Evolutionary conservation across 2,888 invertebrate species (phyloP).

Genomic region (Phyllotreta striolata): DNA sequence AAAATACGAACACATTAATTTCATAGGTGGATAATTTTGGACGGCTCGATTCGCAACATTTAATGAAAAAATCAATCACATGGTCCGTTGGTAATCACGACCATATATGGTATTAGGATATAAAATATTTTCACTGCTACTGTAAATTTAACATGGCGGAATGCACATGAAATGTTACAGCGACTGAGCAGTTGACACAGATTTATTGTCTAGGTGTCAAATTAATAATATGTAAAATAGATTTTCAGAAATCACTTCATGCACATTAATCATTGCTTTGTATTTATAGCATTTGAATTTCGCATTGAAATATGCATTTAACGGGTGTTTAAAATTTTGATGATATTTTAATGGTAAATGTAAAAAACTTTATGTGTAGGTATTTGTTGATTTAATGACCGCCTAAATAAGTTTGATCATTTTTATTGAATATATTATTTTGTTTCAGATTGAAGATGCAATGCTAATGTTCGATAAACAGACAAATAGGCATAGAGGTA

Average conservation of each 20-base stretch:
- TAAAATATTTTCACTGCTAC: constrained; percentile 35
- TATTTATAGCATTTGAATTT: constrained; percentile 15
- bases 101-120: constrained; percentile 27
- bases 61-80: constrained; percentile 38
- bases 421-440: constrained; percentile 50
- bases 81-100: constrained; percentile 22
- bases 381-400: not conserved
- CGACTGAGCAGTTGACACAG: constrained; percentile 32
- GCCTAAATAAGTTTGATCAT: no score
- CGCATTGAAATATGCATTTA: constrained; percentile 17
- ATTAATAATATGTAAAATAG: constrained; percentile 33
- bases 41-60: constrained; percentile 32
- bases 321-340: constrained; percentile 17
- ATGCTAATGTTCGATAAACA: constrained; percentile 99
- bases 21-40: constrained; percentile 47
- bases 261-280: constrained; percentile 27
- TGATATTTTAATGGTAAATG: constrained; percentile 1
- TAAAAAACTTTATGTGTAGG: not conserved
- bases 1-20: constrained; percentile 45
- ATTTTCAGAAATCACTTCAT: constrained; percentile 28
- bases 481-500: constrained; percentile 99
- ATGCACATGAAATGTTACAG: constrained; percentile 31
- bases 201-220: constrained; percentile 35
- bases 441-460: constrained; percentile 97
- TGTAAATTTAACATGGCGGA: constrained; percentile 33